Evolutionary conservation across 2,888 invertebrate genomes (phyloP), one percentile per base, ranked within the genome.

Genomic region (Cheilosia vernalis): DNA sequence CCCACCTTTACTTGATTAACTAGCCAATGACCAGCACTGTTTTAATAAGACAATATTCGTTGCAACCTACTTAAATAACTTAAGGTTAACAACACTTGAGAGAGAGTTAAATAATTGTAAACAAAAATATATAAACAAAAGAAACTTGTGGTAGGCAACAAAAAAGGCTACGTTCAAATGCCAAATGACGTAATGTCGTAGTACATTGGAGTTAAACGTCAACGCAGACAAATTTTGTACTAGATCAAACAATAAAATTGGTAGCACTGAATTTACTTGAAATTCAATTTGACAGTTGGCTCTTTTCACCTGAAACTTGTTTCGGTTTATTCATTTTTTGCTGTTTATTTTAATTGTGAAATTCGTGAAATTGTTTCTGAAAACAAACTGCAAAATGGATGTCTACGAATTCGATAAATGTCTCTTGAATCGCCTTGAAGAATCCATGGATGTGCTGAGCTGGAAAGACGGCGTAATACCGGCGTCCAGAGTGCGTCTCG

Each of bases 361-460:
- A 27, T 79, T 44, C 6, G 17, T 40, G 19, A 30, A 19, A 27
- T 79, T 42, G 3, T 55, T 37, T 55, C 1, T 37, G 13, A 21
- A 17, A 30, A 21, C 33, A 2, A 33, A 17, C 6, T n/a, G 21
- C 4, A 70, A 87, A 89, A 94, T 94, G 94, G 94, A 94, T 88
- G 93, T 94, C 49, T 94, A 93, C 69, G 93, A 92, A 40, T 94
- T 93, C 88, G 93, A 94, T 89, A 95, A 94, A 89, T 93, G 93
- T 80, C 91, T 93, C 15, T 92, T 94, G 84, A 92, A 93, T 87
- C 93, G 94, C 51, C 90, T 94, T 1, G 90, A 92, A 37, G 94
- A 94, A 88, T 93, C 93, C 24, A 90, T 91, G 49, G 92, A 93
- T 55, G 93, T 94, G n/a, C 90, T 94, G 15, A 92, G 92, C 0